Evolutionary conservation across 2,113 vertebrate genomes (phyloP).

Genomic region (Daboia siamensis): DNA sequence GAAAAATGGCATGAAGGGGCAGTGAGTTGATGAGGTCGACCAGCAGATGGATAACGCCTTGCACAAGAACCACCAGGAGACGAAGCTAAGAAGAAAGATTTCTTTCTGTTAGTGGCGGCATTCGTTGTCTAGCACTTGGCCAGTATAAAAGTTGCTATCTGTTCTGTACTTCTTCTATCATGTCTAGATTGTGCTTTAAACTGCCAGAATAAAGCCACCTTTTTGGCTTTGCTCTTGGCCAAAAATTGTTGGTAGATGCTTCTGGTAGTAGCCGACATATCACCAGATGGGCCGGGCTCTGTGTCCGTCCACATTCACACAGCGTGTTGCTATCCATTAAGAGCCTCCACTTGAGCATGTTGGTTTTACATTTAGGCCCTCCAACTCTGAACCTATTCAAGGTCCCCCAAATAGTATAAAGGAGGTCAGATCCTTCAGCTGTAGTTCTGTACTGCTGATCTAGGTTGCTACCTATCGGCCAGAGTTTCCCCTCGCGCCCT

Average conservation of each 20-base stretch:
- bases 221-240: too few species aligned
- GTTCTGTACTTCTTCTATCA: background rate
- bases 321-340: background rate
- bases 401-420: too few species aligned
- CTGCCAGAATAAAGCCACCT: too few species aligned
- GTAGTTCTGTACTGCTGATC: background rate
- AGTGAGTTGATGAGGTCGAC: constrained; percentile 90
- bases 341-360: too few species aligned
- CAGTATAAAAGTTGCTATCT: background rate
- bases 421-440: too few species aligned
- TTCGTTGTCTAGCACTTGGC: background rate
- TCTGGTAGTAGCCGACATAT: background rate
- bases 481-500: background rate
- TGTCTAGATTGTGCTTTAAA: too few species aligned
- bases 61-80: constrained; percentile 87
- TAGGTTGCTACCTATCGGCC: background rate
- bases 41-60: constrained; percentile 86
- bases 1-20: constrained; percentile 84
- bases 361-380: background rate
- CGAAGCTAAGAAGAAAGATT: constrained; percentile 74
- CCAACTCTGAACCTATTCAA: background rate
- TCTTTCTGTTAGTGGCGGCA: background rate
- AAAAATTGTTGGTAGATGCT: too few species aligned
- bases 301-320: background rate
- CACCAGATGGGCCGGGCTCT: background rate